Percentiles rank a stretch among this genome's conserved stretches.
Evolutionary conservation across 1,140 invertebrate species (phyloP).

Genomic region (Batillaria attramentaria): DNA sequence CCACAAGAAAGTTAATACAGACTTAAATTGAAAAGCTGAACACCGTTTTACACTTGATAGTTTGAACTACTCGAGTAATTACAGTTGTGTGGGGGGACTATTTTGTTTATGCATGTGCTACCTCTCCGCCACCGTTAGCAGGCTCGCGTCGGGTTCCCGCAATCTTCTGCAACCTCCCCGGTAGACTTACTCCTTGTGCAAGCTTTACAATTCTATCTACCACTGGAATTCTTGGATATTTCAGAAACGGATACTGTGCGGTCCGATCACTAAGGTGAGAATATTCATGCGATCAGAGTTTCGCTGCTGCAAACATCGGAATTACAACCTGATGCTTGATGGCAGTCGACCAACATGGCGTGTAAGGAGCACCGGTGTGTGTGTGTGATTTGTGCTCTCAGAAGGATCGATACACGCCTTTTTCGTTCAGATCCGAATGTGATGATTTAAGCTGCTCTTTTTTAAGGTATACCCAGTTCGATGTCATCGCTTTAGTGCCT

Average conservation of each 20-base stretch:
- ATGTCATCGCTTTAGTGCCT: background rate
- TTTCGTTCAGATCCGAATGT: background rate
- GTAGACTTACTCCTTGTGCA: slow-evolving; percentile 35
- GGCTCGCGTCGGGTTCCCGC: slow-evolving; percentile 58
- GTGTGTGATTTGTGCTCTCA: too few species aligned
- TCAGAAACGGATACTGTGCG: slow-evolving; percentile 24
- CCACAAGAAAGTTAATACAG: background rate
- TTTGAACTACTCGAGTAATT: background rate
- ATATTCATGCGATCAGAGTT: slow-evolving; percentile 9
- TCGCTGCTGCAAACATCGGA: slow-evolving; percentile 22
- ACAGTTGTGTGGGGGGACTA: slow-evolving; percentile 32
- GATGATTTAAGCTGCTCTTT: background rate
- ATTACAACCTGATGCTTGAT: slow-evolving; percentile 40
- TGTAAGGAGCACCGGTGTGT: slow-evolving; percentile 24
- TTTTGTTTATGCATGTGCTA: slow-evolving; percentile 25
- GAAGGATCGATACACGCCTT: background rate
- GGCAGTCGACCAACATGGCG: slow-evolving; percentile 47
- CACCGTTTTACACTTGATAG: background rate
- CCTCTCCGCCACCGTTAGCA: slow-evolving; percentile 38
- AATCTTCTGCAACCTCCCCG: slow-evolving; percentile 54
- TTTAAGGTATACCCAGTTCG: background rate
- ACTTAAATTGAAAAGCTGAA: background rate
- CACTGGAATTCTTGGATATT: slow-evolving; percentile 28
- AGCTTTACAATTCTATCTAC: slow-evolving; percentile 21
- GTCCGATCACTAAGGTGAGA: slow-evolving; percentile 39